Evolutionary conservation across 2,888 invertebrate species (phyloP), one percentile per base, ranked within the genome.

Genomic region (Odontothrips loti): DNA sequence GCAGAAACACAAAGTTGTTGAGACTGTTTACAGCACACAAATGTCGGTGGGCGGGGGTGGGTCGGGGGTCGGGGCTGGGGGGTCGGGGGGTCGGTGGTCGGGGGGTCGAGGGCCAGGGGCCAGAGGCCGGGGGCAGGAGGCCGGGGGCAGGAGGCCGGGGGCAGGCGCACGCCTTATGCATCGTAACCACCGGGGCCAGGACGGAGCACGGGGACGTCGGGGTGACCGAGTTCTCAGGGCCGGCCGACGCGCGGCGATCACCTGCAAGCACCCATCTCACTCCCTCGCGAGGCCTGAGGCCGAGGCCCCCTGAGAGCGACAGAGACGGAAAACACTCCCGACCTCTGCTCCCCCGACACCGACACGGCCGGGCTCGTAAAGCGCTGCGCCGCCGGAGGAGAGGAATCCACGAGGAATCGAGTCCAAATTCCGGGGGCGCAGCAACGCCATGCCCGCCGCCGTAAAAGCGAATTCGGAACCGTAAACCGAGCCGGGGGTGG

Each of bases 1-100:
- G 85, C n/a, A n/a, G 84, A 83, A 84, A 79, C 48, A 12, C 27
- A 27, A 23, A 20, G 43, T 63, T 4, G 47, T 27, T 58, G 79
- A 80, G 43, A 34, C 23, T 27, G 27, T 12, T 29, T n/a, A 79
- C n/a, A 58, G 63, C 47, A 20, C n/a, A n/a, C n/a, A n/a, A n/a
- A n/a, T n/a, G n/a, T n/a, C n/a, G n/a, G n/a, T n/a, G n/a, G n/a
- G n/a, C n/a, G n/a, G n/a, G 27, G 0, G 20, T 80, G 79, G 79
- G 58, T 79, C 75, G n/a, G 79, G 29, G n/a, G n/a, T n/a, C n/a
- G n/a, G n/a, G n/a, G n/a, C n/a, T n/a, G n/a, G n/a, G n/a, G n/a
- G n/a, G n/a, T n/a, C n/a, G n/a, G n/a, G n/a, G n/a, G n/a, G n/a
- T n/a, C n/a, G n/a, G n/a, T n/a, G n/a, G n/a, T n/a, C n/a, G n/a